Base-by-base conservation (phyloP, 2,797 vertebrate species). In the Neosilurus hyrtlii region DNA sequence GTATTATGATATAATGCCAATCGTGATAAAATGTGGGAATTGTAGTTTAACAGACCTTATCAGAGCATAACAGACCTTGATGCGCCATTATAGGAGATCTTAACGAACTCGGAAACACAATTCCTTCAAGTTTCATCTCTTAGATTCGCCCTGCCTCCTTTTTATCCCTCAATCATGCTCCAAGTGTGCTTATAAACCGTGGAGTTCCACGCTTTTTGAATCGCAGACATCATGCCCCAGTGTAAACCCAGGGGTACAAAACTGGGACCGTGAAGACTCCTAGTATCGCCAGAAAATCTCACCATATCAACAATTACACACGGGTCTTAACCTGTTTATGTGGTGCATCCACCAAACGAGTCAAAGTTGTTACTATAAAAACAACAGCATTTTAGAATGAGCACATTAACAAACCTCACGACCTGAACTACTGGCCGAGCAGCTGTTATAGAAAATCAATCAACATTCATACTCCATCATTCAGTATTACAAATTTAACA, bases 261-360 rank as follows among this genome's bases (percentile, higher is more conserved):
- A 16, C 67, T 20, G 9, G 4, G 18, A 22, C 66, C 37, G 18
- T 43, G 66, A 18, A 43, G 35, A 43, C 35, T 68, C 16, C 9
- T 35, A 30, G 15, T 35, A 35, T 35, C 35, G 26, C n/a, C 59
- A 66, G 30, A 9, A 35, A 66, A 66, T 2, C 7, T 35, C 2
- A 66, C 65, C 65, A 66, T 7, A 66, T n/a, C 67, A 70, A 70
- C 37, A 70, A 68, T 14, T 70, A 49, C 20, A 51, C 68, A 51
- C 10, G 10, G 22, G 22, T 11, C 18, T 68, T 49, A 37, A 67
- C 59, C 59, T n/a, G 59, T 26, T 20, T 9, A 72, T 15, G 12
- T 74, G 52, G 24, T 15, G 67, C 10, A 5, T 49, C 15, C 20
- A 26, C 24, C 15, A 30, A 20, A 75, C 18, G 2, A 75, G 26